Evolutionary conservation across 2,797 vertebrate genomes (phyloP).

Genomic region (Falco cherrug): DNA sequence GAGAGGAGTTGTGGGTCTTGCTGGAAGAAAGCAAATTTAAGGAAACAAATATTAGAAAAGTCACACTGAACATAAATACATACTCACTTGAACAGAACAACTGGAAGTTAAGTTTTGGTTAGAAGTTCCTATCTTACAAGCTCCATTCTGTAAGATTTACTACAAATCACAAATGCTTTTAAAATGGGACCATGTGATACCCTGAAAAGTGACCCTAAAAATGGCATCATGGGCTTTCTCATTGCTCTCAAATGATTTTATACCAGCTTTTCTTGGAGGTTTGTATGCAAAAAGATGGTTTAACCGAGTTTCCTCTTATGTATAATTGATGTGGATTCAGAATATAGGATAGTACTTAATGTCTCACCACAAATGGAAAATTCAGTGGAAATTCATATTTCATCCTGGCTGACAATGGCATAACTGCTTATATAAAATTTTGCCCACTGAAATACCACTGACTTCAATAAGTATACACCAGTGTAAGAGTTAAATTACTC

Average conservation of each 20-base stretch:
- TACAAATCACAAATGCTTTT: background rate
- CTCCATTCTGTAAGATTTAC: background rate
- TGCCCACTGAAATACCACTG: background rate
- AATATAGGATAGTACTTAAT: background rate
- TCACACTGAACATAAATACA: background rate
- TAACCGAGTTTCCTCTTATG: background rate
- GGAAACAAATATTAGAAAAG: conserved; percentile 39
- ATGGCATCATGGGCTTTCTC: background rate
- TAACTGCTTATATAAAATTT: background rate
- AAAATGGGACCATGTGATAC: background rate
- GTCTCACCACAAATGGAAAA: background rate
- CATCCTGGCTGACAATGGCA: background rate
- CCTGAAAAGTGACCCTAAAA: conserved; percentile 19
- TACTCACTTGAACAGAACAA: background rate
- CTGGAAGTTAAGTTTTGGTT: background rate
- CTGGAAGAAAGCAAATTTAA: conserved; percentile 70
- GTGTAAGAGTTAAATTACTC: background rate
- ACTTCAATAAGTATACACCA: background rate
- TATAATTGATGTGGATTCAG: background rate
- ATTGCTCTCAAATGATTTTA: background rate
- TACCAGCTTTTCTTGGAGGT: background rate
- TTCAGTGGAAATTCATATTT: background rate
- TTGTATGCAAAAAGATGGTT: background rate
- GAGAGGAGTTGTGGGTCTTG: conserved; percentile 89
- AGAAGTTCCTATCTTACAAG: background rate